phyloP scores from a whole-genome alignment of 2,113 vertebrate species.

The Sebastes fasciatus region DNA sequence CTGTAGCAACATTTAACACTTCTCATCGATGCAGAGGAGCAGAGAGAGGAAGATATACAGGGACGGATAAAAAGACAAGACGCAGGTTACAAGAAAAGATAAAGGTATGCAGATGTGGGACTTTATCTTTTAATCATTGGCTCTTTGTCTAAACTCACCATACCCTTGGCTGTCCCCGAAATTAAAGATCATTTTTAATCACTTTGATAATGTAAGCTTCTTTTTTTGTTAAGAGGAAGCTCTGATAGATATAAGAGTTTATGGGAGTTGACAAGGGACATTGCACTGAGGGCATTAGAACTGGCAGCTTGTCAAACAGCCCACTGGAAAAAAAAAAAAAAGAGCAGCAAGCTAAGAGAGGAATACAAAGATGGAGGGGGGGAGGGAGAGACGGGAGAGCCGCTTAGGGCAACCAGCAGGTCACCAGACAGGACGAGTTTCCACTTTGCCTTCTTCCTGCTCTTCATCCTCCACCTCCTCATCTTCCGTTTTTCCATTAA shows the following conservation, averaged over 20 bases:
- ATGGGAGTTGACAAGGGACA: slow-evolving; percentile 86
- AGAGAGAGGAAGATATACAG: not conserved
- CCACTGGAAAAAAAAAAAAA: slow-evolving; percentile 67
- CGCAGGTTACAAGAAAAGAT: slow-evolving; percentile 24
- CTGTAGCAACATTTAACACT: slow-evolving; percentile 32
- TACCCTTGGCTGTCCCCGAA: slow-evolving; percentile 77
- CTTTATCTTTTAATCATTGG: slow-evolving; percentile 45
- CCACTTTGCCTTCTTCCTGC: slow-evolving; percentile 55
- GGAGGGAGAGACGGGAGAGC: not conserved
- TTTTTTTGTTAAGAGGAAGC: slow-evolving; percentile 78
- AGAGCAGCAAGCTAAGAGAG: slow-evolving; percentile 77
- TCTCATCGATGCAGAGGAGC: slow-evolving; percentile 25
- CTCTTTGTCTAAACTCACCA: slow-evolving; percentile 66
- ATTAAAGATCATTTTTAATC: slow-evolving; percentile 86
- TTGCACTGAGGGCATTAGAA: slow-evolving; percentile 84
- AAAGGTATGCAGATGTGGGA: slow-evolving; percentile 59
- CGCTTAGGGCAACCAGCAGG: slow-evolving; percentile 53
- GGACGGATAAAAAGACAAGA: not conserved
- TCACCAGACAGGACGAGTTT: slow-evolving; percentile 59
- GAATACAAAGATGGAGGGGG: slow-evolving; percentile 67
- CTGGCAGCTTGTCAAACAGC: slow-evolving; percentile 87
- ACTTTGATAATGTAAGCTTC: slow-evolving; percentile 81
- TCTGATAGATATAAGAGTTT: slow-evolving; percentile 84
- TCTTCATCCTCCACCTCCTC: slow-evolving; percentile 58
- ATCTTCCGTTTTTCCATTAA: slow-evolving; percentile 58